Conservation (phyloP, 2,113 vertebrate species). For the Phrynocephalus versicolor region DNA sequence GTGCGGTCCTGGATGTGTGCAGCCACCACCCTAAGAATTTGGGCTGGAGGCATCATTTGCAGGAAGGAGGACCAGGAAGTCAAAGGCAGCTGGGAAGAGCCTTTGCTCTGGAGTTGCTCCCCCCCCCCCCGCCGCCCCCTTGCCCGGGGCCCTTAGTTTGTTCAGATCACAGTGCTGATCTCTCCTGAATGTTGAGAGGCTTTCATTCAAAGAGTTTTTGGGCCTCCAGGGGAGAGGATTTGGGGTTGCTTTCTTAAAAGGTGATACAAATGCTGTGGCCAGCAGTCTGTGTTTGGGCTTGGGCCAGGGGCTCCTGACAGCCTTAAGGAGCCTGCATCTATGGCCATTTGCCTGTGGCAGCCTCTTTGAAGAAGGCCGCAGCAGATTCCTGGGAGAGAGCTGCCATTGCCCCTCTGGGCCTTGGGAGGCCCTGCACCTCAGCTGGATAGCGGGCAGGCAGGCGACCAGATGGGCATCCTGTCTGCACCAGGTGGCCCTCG, state of each 20-base stretch:
- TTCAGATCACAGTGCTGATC: no score
- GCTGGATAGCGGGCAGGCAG: no score
- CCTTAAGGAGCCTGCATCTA: not conserved
- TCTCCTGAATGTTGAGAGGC: not conserved
- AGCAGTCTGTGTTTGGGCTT: rapidly evolving
- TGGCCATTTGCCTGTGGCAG: not conserved
- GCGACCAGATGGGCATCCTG: no score
- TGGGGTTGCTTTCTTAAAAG: slow-evolving; percentile 17
- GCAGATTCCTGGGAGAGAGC: not conserved
- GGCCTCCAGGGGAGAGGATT: not conserved
- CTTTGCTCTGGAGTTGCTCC: no score
- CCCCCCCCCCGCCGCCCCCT: rapidly evolving
- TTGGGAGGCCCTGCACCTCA: not conserved
- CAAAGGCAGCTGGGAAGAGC: no score
- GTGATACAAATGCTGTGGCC: slow-evolving; percentile 5
- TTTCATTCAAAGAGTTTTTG: slow-evolving; percentile 21
- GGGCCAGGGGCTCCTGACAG: not conserved
- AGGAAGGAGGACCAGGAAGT: no score
- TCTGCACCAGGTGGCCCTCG: no score
- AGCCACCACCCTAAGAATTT: slow-evolving; percentile 1
- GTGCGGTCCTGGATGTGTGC: no score
- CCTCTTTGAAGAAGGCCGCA: not conserved
- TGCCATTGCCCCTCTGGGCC: not conserved
- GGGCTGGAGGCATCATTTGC: slow-evolving; percentile 43
- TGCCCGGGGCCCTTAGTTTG: not conserved